These are phyloP conservation scores for Pocillopora damicornis DNA, from an alignment of 64 coral and sea anemone species.

Conservation along the genomic window DNA sequence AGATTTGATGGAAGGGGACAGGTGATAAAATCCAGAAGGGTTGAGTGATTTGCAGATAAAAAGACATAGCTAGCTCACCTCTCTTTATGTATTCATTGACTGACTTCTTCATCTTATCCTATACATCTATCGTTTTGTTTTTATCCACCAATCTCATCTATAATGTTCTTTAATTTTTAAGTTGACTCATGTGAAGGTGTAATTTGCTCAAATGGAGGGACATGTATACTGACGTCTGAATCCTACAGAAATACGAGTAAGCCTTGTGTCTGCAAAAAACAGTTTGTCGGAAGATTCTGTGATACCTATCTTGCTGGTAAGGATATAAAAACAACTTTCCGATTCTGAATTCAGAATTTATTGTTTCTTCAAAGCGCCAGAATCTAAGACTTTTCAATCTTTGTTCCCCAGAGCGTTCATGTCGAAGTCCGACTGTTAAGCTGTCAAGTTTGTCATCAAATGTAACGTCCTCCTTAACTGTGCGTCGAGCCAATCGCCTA, in stretches of 20 bases:
- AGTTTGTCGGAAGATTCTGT: not conserved
- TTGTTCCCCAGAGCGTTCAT: not conserved
- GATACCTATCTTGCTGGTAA: slow-evolving; percentile 16
- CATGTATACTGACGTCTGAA: not conserved
- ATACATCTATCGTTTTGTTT: too few species aligned
- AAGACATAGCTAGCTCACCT: too few species aligned
- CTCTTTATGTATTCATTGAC: too few species aligned
- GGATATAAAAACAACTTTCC: not conserved
- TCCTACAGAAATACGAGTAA: not conserved
- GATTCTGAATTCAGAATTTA: too few species aligned
- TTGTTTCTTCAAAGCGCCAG: too few species aligned
- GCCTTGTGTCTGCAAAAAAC: not conserved
- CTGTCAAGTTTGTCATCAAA: not conserved
- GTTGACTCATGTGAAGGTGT: not conserved
- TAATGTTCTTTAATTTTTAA: not conserved
- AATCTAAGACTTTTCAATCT: too few species aligned
- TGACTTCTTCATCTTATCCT: too few species aligned
- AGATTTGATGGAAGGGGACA: not conserved
- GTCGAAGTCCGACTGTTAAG: not conserved
- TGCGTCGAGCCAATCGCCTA: not conserved
- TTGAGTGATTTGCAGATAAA: too few species aligned
- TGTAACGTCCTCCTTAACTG: not conserved
- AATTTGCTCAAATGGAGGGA: not conserved
- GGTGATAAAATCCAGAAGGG: too few species aligned
- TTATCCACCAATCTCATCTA: not conserved